Conservation (phyloP, 2,888 invertebrate genomes). For the Heliconius charithonia region DNA sequence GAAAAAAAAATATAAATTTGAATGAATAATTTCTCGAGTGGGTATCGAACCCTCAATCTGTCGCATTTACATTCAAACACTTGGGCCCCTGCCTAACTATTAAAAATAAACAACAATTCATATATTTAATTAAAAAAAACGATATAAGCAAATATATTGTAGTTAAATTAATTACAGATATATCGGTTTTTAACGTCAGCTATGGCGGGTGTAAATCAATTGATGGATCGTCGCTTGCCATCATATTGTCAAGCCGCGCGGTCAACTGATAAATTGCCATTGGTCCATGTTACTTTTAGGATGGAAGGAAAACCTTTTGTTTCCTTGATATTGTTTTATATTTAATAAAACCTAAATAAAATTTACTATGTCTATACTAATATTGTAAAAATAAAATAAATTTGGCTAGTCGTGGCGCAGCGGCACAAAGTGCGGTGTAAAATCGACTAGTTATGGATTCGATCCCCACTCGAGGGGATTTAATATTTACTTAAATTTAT, state of each 20-base stretch:
- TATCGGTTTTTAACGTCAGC: conserved; percentile 14
- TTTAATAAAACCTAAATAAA: not conserved
- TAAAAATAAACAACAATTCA: not conserved
- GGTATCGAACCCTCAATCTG: too few relatives aligned
- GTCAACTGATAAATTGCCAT: conserved; percentile 21
- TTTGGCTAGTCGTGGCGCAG: too few relatives aligned
- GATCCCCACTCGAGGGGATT: too few relatives aligned
- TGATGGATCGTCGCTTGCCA: conserved; percentile 16
- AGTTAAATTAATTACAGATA: conserved; percentile 3
- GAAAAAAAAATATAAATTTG: too few relatives aligned
- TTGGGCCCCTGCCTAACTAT: too few relatives aligned
- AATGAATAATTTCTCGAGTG: too few relatives aligned
- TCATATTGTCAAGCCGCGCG: conserved; percentile 21
- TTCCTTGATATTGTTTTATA: not conserved
- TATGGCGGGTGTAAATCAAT: conserved; percentile 11
- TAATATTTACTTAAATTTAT: too few relatives aligned
- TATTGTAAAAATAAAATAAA: not conserved
- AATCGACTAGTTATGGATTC: too few relatives aligned
- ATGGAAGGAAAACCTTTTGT: not conserved
- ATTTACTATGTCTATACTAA: not conserved
- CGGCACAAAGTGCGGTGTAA: too few relatives aligned
- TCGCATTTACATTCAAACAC: too few relatives aligned
- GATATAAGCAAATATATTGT: not conserved
- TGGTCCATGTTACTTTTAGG: not conserved
- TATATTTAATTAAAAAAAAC: not conserved